Percentiles rank a stretch among this genome's conserved stretches.
Conservation (phyloP, 2,797 vertebrate species). For the Mormyrus hasselquistii region DNA sequence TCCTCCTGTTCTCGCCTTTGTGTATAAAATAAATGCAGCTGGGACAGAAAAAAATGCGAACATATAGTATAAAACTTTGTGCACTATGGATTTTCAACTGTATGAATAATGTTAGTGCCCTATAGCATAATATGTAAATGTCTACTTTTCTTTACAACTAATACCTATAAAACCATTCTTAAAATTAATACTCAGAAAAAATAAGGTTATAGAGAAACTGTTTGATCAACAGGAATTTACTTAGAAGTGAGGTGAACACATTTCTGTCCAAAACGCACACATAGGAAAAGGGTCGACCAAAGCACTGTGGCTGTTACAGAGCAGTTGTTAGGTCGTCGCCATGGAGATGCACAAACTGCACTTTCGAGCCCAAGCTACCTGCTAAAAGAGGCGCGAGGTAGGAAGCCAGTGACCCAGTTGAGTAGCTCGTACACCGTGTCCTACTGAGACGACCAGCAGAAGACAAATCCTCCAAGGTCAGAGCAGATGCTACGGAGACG, state of each 20-base stretch:
- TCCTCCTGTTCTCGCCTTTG: not conserved
- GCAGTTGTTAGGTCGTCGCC: not conserved
- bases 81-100: not conserved
- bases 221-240: not conserved
- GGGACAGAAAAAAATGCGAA: not conserved
- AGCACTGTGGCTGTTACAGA: not conserved
- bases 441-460: not conserved
- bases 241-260: not conserved
- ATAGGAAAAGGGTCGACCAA: not conserved
- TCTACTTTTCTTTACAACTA: not conserved
- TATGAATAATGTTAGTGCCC: not conserved
- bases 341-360: not conserved
- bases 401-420: constrained; percentile 3
- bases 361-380: not conserved
- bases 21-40: not conserved
- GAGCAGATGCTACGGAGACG: not conserved
- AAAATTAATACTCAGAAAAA: not conserved
- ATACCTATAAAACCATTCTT: not conserved
- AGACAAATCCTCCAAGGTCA: not conserved
- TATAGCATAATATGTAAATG: not conserved
- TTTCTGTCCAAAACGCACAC: not conserved
- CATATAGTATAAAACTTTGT: not conserved
- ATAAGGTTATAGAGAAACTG: not conserved
- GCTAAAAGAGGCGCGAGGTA: not conserved
- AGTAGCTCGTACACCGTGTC: not conserved